Base-by-base conservation (phyloP, 2,888 invertebrate genomes). In the Dorcus parallelipipedus region DNA sequence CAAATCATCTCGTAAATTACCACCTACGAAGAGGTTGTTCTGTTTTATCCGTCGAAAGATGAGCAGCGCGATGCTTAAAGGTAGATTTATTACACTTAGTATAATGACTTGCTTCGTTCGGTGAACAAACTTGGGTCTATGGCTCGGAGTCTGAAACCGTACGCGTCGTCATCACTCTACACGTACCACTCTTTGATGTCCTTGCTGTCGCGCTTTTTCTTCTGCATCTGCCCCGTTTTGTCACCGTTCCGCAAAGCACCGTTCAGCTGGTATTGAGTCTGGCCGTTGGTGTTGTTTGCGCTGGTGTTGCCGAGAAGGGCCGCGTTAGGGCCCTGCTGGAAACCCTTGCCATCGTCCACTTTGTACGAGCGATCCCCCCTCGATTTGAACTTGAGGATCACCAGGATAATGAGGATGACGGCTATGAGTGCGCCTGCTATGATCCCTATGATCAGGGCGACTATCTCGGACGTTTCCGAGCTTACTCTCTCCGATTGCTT, bases 151-250 rank as follows among this genome's bases (percentile, higher is more conserved):
- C 71, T 62, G 56, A 56, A 60, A 61, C 54, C 40, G 9, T 49
- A 50, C 50, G 54, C 48, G 58, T 59, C 10, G 20, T 39, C 10
- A 48, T 38, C 49, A 43, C 45, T 69, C 85, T 90, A 95, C 79
- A 95, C 95, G 79, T 95, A 95, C 95, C 95, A 95, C 84, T 95
- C 95, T 82, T 95, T 95, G 76, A 95, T 92, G 77, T 94, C 93
- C 84, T 93, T 93, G 63, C 90, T 86, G 76, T 88, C 86, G 63
- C 87, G 84, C 74, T 92, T 91, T 79, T 89, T 85, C 63, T 76
- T 77, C 67, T 69, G 70, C 61, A 64, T 64, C 67, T 75, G 74
- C 55, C 69, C 65, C 23, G 67, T 64, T 49, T 82, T 83, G 52
- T 84, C 77, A 38, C 76, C 80, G 66, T 82, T 82, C 52, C 84